Evolutionary conservation across 1,140 invertebrate genomes (phyloP).

Genomic region (Eumeta japonica): DNA sequence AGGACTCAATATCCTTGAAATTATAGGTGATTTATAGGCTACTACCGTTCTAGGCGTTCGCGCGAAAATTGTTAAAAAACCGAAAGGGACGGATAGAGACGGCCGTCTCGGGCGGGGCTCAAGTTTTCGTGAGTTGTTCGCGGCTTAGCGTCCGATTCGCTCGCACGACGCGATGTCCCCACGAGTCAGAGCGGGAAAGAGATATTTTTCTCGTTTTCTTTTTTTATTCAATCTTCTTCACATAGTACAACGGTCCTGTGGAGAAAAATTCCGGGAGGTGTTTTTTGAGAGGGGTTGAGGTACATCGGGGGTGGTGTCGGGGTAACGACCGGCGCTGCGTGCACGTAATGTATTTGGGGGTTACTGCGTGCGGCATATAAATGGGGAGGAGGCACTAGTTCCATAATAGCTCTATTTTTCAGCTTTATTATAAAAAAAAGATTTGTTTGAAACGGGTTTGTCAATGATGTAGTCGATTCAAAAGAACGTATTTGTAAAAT

Average conservation of each 20-base stretch:
- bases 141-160: slow-evolving; percentile 41
- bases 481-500: too few species aligned
- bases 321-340: slow-evolving; percentile 24
- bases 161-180: slow-evolving; percentile 24
- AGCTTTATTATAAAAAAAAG: too few species aligned
- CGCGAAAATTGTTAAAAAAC: slow-evolving; percentile 57
- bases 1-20: too few species aligned
- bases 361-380: slow-evolving; percentile 3
- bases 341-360: slow-evolving; percentile 51
- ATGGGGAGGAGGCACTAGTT: too few species aligned
- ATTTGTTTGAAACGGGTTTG: too few species aligned
- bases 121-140: slow-evolving; percentile 56
- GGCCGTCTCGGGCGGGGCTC: slow-evolving; percentile 51
- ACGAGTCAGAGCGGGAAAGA: slow-evolving; percentile 26
- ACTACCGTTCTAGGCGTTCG: too few species aligned
- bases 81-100: slow-evolving; percentile 55
- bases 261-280: slow-evolving; percentile 39
- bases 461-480: too few species aligned
- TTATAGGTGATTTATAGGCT: too few species aligned
- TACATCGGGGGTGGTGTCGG: slow-evolving; percentile 21
- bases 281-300: slow-evolving; percentile 26
- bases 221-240: slow-evolving; percentile 54
- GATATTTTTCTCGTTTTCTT: slow-evolving; percentile 55
- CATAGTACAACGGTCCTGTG: slow-evolving; percentile 23
- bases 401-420: too few species aligned